These are phyloP conservation scores for Drosophila orena DNA, from an alignment of 1,140 invertebrate species.

Conservation along the genomic window DNA sequence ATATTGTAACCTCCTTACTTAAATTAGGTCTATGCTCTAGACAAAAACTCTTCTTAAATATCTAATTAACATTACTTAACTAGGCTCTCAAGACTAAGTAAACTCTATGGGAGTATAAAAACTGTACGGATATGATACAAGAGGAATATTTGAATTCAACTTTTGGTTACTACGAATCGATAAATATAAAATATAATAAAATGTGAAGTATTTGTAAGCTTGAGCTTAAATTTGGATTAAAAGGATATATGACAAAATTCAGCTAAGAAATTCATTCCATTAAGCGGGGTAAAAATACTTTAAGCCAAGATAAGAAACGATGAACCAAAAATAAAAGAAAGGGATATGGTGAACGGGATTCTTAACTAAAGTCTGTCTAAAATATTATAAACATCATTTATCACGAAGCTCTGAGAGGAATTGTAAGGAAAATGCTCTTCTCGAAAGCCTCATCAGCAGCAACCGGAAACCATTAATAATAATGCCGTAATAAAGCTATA, in stretches of 20 bases:
- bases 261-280: constrained; percentile 77
- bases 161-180: constrained; percentile 29
- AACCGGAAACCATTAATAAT: constrained; percentile 51
- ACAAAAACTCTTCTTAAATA: constrained; percentile 37
- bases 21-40: constrained; percentile 31
- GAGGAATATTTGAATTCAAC: constrained; percentile 18
- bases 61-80: constrained; percentile 48
- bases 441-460: constrained; percentile 35
- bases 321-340: constrained; percentile 13
- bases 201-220: constrained; percentile 23
- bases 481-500: constrained; percentile 51
- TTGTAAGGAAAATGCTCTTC: constrained; percentile 13
- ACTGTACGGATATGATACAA: constrained; percentile 35
- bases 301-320: constrained; percentile 53
- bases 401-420: constrained; percentile 27
- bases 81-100: constrained; percentile 38
- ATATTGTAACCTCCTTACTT: constrained; percentile 30
- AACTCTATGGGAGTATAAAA: constrained; percentile 34
- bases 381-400: constrained; percentile 33
- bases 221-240: constrained; percentile 40
- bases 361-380: constrained; percentile 33
- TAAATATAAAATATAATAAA: constrained; percentile 21
- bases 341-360: constrained; percentile 34
- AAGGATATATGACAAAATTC: constrained; percentile 56
- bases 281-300: constrained; percentile 68